phyloP scores from a whole-genome alignment of 2,113 vertebrate species.

The Lagopus muta region DNA sequence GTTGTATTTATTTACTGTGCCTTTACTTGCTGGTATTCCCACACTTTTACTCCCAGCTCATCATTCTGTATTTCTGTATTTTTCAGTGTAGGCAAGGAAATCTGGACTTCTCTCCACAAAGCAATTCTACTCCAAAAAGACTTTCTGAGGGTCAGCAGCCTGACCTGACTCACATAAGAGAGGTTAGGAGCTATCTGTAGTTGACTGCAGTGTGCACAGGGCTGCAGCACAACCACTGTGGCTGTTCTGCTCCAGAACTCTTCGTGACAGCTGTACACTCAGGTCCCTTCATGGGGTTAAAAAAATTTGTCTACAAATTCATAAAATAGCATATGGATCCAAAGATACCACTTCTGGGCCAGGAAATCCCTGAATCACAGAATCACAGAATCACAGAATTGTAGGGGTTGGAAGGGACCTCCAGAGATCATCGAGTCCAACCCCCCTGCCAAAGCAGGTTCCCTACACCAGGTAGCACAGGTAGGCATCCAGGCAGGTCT shows the following conservation, averaged over 20 bases:
- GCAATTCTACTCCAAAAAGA: background rate
- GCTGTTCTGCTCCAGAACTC: background rate
- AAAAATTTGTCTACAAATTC: background rate
- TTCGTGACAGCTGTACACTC: background rate
- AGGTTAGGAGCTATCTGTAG: background rate
- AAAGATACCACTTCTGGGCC: background rate
- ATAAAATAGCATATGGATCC: background rate
- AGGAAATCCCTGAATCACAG: background rate
- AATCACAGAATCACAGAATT: too few relatives aligned
- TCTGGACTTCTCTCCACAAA: background rate
- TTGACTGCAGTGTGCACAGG: background rate
- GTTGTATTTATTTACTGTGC: background rate
- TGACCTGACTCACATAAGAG: background rate
- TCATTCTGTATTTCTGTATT: background rate
- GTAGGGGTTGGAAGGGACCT: too few relatives aligned
- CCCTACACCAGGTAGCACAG: too few relatives aligned
- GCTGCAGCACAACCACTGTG: background rate
- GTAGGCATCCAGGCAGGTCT: too few relatives aligned
- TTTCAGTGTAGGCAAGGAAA: background rate
- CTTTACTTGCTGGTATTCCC: background rate
- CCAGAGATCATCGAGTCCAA: too few relatives aligned
- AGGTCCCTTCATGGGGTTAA: background rate
- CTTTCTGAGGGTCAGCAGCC: background rate
- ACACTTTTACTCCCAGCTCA: background rate
- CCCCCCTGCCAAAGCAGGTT: too few relatives aligned